These are phyloP conservation scores for Micrasema longulum DNA, from an alignment of 1,140 invertebrate genomes.

Conservation along the genomic window DNA sequence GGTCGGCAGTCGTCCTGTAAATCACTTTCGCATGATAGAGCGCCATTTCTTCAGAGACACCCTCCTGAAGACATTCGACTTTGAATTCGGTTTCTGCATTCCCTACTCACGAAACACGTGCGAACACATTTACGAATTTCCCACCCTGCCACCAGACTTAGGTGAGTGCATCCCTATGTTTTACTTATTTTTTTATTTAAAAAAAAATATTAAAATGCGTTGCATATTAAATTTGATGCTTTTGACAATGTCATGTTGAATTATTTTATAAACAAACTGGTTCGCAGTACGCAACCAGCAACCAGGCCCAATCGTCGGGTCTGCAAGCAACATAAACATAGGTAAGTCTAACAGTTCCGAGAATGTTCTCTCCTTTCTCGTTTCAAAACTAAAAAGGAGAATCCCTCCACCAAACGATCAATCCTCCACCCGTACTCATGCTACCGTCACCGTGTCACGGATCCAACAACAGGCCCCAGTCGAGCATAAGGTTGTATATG, in stretches of 20 bases:
- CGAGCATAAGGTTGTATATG: no score
- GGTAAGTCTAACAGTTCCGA: no score
- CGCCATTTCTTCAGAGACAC: constrained; percentile 95
- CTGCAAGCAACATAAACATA: no score
- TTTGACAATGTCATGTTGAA: background rate
- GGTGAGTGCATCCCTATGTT: constrained; percentile 75
- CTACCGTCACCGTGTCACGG: no score
- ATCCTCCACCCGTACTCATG: no score
- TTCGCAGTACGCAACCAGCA: no score
- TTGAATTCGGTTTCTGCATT: constrained; percentile 99
- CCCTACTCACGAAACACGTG: constrained; percentile 96
- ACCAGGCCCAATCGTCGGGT: no score
- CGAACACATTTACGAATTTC: constrained; percentile 99
- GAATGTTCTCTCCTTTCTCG: no score
- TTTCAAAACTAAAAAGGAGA: no score
- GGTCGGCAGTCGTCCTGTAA: constrained; percentile 90
- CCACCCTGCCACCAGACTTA: constrained; percentile 84
- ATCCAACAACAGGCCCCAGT: no score
- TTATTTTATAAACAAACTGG: no score
- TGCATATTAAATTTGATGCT: background rate
- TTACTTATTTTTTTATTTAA: background rate
- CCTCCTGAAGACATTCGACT: constrained; percentile 98
- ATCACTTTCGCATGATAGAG: constrained; percentile 98
- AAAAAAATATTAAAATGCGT: background rate
- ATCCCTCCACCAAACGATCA: no score